Percentiles rank a stretch among this genome's conserved stretches.
These are phyloP conservation scores for Brachionus calyciflorus DNA, from an alignment of 1,140 invertebrate species.

Conservation along the genomic window DNA sequence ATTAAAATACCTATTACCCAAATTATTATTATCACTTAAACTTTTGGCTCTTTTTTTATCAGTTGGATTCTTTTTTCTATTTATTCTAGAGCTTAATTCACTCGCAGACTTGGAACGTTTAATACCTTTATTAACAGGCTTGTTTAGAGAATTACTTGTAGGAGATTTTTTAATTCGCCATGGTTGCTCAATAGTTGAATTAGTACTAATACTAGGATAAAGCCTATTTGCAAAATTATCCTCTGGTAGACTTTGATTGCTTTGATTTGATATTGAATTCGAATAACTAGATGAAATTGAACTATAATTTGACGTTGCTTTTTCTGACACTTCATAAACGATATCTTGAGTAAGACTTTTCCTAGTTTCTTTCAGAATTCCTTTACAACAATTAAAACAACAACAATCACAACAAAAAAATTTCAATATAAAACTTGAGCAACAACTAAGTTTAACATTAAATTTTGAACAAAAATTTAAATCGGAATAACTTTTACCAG, in stretches of 20 bases:
- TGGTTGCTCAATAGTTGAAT: too few species aligned
- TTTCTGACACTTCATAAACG: too few species aligned
- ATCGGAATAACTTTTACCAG: background rate
- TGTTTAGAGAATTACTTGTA: background rate
- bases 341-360: too few species aligned
- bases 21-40: background rate
- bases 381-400: conserved; percentile 16
- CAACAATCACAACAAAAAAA: conserved; percentile 20
- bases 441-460: conserved; percentile 23
- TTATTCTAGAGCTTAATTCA: background rate
- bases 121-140: background rate
- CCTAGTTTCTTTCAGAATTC: background rate
- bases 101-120: conserved; percentile 2
- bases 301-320: too few species aligned
- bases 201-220: too few species aligned
- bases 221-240: too few species aligned
- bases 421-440: conserved; percentile 14
- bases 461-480: background rate
- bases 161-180: background rate
- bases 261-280: too few species aligned
- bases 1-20: conserved; percentile 18
- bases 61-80: background rate
- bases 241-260: too few species aligned
- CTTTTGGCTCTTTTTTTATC: background rate
- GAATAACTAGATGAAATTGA: too few species aligned